phyloP scores from a whole-genome alignment of 92 coral and sea anemone genomes.

The Bergia sp. region DNA sequence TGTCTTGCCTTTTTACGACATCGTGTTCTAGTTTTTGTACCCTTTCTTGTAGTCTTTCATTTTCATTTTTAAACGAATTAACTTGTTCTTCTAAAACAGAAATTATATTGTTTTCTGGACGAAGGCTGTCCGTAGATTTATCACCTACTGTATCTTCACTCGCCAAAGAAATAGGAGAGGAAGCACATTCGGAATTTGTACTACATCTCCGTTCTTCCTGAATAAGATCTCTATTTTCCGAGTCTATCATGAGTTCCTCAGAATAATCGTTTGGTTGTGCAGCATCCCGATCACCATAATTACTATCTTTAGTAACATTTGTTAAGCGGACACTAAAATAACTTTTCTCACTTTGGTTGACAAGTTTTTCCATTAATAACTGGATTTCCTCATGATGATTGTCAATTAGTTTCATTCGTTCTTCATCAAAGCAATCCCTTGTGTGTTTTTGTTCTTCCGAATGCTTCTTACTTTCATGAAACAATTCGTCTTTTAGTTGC shows the following conservation, averaged over 20 bases:
- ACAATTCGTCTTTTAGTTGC: conserved; percentile 68
- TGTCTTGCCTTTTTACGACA: conserved; percentile 60
- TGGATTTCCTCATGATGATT: conserved; percentile 25
- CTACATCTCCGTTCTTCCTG: background rate
- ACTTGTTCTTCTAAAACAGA: background rate
- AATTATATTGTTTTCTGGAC: background rate
- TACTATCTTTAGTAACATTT: background rate
- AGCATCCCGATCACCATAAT: background rate
- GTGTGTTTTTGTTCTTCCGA: conserved; percentile 56
- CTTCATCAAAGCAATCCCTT: conserved; percentile 41
- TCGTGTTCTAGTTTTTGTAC: conserved; percentile 75
- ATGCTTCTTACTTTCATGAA: conserved; percentile 68
- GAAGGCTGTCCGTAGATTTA: background rate
- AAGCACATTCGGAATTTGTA: background rate
- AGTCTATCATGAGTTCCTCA: background rate
- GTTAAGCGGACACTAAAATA: background rate
- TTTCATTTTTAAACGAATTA: conserved; percentile 58
- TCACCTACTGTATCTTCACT: background rate
- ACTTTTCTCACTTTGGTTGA: conserved; percentile 2
- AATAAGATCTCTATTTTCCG: background rate
- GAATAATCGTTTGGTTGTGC: background rate
- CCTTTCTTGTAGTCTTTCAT: conserved; percentile 60
- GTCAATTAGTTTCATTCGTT: conserved; percentile 22
- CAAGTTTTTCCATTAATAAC: conserved; percentile 12
- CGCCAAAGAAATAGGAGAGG: background rate